A percentile compares a stretch with the other conserved stretches of the same genome.
Evolutionary conservation across 2,797 vertebrate species (phyloP).

Genomic region (Syncerus caffer): DNA sequence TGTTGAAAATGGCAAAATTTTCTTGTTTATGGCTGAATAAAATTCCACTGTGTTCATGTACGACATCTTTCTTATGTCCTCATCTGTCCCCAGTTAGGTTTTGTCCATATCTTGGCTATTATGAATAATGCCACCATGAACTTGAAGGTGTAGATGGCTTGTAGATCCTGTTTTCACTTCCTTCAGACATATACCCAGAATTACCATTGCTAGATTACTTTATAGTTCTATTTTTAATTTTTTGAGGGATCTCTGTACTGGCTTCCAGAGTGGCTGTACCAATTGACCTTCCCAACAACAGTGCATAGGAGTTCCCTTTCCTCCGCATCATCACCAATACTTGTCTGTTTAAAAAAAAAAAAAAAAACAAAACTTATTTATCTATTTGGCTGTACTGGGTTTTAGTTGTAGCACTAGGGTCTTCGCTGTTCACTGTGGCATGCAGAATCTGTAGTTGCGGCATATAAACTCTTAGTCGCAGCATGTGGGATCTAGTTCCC

Average conservation of each 20-base stretch:
- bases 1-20: background rate
- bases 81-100: background rate
- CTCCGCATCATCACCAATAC: background rate
- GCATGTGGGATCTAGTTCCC: background rate
- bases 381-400: background rate
- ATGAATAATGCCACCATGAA: background rate
- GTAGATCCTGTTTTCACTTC: background rate
- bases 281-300: background rate
- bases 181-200: background rate
- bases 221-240: background rate
- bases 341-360: background rate
- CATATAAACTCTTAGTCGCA: background rate
- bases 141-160: background rate
- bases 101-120: background rate
- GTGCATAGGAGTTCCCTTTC: background rate
- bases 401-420: background rate
- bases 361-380: rapidly evolving
- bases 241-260: background rate
- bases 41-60: background rate
- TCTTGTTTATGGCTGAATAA: background rate
- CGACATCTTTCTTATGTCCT: background rate
- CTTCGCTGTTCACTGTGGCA: background rate
- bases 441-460: background rate
- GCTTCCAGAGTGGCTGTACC: background rate
- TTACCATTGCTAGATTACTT: background rate